These are phyloP conservation scores for Zaprionus africanus DNA, from an alignment of 1,140 invertebrate genomes.

Conservation along the genomic window DNA sequence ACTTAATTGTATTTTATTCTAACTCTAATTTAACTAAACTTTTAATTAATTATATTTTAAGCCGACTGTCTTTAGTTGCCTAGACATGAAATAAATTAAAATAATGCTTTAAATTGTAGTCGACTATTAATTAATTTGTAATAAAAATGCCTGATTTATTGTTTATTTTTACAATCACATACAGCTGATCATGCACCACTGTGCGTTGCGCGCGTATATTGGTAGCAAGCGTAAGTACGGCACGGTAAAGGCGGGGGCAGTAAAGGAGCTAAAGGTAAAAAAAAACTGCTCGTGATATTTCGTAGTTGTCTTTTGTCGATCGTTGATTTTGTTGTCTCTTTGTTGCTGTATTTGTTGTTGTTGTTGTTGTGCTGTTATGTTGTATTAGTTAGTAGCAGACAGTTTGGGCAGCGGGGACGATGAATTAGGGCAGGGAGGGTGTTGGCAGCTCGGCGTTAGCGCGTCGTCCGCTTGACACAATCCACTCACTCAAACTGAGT, in stretches of 20 bases:
- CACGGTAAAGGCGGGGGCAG: conserved; percentile 9
- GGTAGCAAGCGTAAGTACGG: conserved; percentile 51
- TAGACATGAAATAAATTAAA: not conserved
- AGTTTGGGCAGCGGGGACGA: not conserved
- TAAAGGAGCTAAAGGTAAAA: conserved; percentile 41
- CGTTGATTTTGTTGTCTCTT: conserved; percentile 39
- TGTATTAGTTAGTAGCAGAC: conserved; percentile 43
- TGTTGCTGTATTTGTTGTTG: conserved; percentile 1
- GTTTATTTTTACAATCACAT: not conserved
- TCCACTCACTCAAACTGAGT: conserved; percentile 30
- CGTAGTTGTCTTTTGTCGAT: conserved; percentile 75
- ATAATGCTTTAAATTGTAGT: not conserved
- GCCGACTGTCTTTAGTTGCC: too few species aligned
- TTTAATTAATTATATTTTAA: too few species aligned
- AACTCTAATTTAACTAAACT: too few species aligned
- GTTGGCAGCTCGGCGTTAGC: not conserved
- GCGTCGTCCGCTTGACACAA: conserved; percentile 27
- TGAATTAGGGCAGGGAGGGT: not conserved
- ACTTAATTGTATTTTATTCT: too few species aligned
- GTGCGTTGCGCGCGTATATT: conserved; percentile 40
- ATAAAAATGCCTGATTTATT: not conserved
- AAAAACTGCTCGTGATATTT: conserved; percentile 50
- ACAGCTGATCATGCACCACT: conserved; percentile 22
- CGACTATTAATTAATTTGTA: not conserved
- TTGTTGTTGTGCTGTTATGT: conserved; percentile 1